Percentiles rank a stretch among this genome's conserved stretches.
Conservation (phyloP, 2,888 invertebrate species). For the Drosophila silvestris region DNA sequence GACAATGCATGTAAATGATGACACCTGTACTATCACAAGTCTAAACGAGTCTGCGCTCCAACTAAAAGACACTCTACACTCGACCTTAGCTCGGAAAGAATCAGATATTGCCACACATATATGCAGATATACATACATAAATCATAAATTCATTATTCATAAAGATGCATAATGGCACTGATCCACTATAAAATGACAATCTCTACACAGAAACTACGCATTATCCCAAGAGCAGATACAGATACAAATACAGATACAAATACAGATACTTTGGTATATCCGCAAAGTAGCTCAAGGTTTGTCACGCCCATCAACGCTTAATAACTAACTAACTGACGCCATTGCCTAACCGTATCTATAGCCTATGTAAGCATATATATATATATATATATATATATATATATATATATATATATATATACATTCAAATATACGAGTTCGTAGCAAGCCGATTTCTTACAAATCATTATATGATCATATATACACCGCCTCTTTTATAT, state of each 20-base stretch:
- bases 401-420: slow-evolving; percentile 48
- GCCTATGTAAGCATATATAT: slow-evolving; percentile 42
- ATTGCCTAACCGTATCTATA: slow-evolving; percentile 67
- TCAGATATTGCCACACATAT: not conserved
- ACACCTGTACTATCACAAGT: not conserved
- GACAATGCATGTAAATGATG: not conserved
- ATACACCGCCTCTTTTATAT: slow-evolving; percentile 45
- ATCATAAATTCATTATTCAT: slow-evolving; percentile 1
- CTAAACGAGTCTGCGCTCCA: slow-evolving; percentile 14
- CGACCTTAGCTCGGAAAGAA: not conserved
- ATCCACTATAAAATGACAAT: slow-evolving; percentile 30
- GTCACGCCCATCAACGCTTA: slow-evolving; percentile 52
- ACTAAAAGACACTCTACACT: not conserved
- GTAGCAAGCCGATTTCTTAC: slow-evolving; percentile 71
- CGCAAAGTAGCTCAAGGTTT: slow-evolving; percentile 75
- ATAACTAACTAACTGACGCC: slow-evolving; percentile 67
- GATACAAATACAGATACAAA: slow-evolving; percentile 6
- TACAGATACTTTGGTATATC: slow-evolving; percentile 38
- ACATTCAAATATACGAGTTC: not conserved
- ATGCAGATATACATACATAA: not conserved
- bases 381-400: slow-evolving; percentile 25
- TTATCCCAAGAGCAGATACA: slow-evolving; percentile 26
- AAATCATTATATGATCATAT: slow-evolving; percentile 77
- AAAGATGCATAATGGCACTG: slow-evolving; percentile 25
- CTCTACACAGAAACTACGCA: slow-evolving; percentile 54